Base-by-base conservation (phyloP, 2,113 vertebrate species). In the Microtus ochrogaster region DNA sequence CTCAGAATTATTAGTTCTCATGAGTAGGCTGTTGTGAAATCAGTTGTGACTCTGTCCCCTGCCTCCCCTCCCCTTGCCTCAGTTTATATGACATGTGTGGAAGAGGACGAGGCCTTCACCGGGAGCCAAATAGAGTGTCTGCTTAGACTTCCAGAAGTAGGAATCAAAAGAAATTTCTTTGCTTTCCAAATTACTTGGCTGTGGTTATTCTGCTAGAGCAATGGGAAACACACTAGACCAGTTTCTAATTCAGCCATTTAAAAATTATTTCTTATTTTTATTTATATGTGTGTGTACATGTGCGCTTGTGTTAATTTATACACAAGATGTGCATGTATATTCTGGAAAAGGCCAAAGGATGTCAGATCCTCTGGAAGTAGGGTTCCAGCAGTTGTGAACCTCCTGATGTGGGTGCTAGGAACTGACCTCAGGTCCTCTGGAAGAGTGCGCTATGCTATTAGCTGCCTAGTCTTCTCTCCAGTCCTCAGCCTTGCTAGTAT, bases 191-290 rank as follows among this genome's bases (percentile, higher is more conserved):
- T 70, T 30, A 47, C 11, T 44, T 68, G 36, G 49, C 66, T 52
- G 47, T 47, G n/a, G 30, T 39, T 58, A 39, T 58, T 66, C 47
- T 85, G 7, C 44, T 21, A 39, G 44, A 85, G 58, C 47, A 70
- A 91, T 10, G n/a, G 22, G n/a, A 58, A 52, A 28, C 0, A 44
- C 3, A 41, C 52, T 47, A 24, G 44, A 61, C 19, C 36, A 28
- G 86, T 63, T 79, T 92, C 89, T 96, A 86, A 76, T 19, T 94
- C 61, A 72, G 77, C 30, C 72, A 85, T 72, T 68, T 77, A 39
- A 41, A 41, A 63, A 39, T 55, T 3, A 55, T 55, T 28, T 83
- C 22, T 82, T 82, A 82, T 28, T n/a, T 81, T 8, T 61, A 4
- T 82, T 1, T 63, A 63, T 63, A n/a, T 30, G 13, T 58, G 2